A percentile compares a stretch with the other conserved stretches of the same genome.
Evolutionary conservation across 2,888 invertebrate species (phyloP).

Genomic region (Halictus ligatus): DNA sequence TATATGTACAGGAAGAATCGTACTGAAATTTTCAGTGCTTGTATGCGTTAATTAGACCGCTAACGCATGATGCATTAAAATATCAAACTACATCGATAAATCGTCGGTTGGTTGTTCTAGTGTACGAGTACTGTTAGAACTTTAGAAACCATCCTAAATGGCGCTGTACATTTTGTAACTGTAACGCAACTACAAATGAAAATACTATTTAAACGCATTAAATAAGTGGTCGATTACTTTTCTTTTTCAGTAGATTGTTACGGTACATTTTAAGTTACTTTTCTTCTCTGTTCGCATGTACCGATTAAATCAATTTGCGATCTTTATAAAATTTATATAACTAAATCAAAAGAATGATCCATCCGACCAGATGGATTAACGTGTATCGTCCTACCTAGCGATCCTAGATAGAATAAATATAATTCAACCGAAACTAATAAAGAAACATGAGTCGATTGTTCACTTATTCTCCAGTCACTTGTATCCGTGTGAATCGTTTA

Average conservation of each 20-base stretch:
- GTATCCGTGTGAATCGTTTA: conserved; percentile 48
- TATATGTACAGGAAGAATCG: conserved; percentile 61
- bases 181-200: conserved; percentile 16
- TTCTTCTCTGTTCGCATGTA: conserved; percentile 17
- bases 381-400: not conserved
- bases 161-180: conserved; percentile 27
- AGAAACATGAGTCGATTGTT: conserved; percentile 21
- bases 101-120: conserved; percentile 26
- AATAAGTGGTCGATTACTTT: conserved; percentile 26
- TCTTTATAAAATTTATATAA: conserved; percentile 27
- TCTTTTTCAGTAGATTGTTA: conserved; percentile 4
- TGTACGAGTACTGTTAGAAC: conserved; percentile 17
- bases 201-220: conserved; percentile 11
- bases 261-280: conserved; percentile 21
- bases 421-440: conserved; percentile 26
- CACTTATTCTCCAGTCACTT: conserved; percentile 31
- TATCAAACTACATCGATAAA: conserved; percentile 27
- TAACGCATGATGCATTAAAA: conserved; percentile 28
- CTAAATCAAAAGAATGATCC: not conserved
- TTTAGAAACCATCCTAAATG: conserved; percentile 23
- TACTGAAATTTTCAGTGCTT: conserved; percentile 45
- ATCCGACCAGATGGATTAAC: not conserved
- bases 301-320: conserved; percentile 16
- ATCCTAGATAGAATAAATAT: conserved; percentile 14
- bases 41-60: conserved; percentile 24